Evolutionary conservation across 92 coral and sea anemone species (phyloP), one percentile per base, ranked within the genome.

Genomic region (Bergia puertoricense): DNA sequence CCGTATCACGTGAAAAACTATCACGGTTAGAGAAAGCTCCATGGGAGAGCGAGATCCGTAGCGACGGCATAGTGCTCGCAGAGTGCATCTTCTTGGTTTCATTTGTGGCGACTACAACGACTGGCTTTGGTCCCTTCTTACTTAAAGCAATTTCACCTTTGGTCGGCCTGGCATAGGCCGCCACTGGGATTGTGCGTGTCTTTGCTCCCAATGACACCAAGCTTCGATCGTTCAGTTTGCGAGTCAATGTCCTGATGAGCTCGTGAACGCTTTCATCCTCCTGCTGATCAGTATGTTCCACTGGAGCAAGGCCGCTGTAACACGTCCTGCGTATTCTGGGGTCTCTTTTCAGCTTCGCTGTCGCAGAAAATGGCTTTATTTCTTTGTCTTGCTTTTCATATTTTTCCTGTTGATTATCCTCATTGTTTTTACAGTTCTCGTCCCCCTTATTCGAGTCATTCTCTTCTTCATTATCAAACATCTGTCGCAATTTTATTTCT

Each of bases 81-180:
- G 10, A 45, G 5, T 67, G 76, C 40, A 11, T 23, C 43, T 46
- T 68, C 14, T 6, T 84, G 43, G 36, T 50, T 38, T 71, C 79
- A 45, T 71, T 46, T 45, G 59, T 8, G 23, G 23, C 20, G 23
- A 23, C 16, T 15, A 36, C 42, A 71, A 16, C 41, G 2, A 45
- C 39, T 48, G 86, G 77, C n/a, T 79, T 90, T 2, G 96, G 96
- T 20, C 93, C 92, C 71, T 92, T 92, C 42, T 81, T 54, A 67
- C 90, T 91, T 68, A 95, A 68, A 22, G 88, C 89, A 59, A 95
- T 85, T 78, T 95, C 98, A 69, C 98, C 98, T 81, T 93, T 93
- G 2, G 98, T 95, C 9, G 98, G 98, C 65, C 91, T 79, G 1
- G 96, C 92, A 69, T 72, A 95, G 1, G 93, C 85, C 5, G 98